Conservation (phyloP, 2,113 vertebrate species). For the Cyanoderma ruficeps region DNA sequence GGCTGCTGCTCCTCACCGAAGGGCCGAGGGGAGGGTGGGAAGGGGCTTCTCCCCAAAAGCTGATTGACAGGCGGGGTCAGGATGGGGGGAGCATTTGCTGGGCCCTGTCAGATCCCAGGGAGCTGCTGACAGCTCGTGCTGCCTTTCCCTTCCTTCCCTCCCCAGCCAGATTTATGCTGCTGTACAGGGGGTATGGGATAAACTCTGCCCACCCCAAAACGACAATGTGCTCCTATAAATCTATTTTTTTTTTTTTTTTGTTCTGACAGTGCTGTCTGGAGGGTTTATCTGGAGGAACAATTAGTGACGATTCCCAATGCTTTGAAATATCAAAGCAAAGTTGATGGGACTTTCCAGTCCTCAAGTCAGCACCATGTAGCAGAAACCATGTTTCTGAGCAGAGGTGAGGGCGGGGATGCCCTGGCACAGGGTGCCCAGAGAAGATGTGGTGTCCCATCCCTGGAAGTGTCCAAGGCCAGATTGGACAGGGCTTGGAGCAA, state of each 20-base stretch:
- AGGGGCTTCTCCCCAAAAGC: neutral
- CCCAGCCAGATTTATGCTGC: conserved; percentile 20
- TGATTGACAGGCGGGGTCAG: conserved; percentile 82
- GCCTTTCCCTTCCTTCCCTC: conserved; percentile 60
- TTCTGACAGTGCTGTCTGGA: neutral
- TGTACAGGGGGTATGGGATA: neutral
- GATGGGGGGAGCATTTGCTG: conserved; percentile 74
- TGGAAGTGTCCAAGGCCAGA: neutral
- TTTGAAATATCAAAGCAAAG: neutral
- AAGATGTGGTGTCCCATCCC: neutral
- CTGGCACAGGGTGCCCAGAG: neutral
- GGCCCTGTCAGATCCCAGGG: conserved; percentile 67
- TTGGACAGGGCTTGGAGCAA: accelerated
- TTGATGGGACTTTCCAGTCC: neutral
- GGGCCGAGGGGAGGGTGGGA: conserved; percentile 7
- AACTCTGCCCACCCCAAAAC: neutral
- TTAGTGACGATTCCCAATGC: accelerated
- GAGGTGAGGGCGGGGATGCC: neutral
- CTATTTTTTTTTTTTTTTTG: neutral
- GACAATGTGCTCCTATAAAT: neutral
- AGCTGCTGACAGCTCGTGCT: conserved; percentile 83
- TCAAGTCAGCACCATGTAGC: accelerated
- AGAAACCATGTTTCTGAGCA: neutral
- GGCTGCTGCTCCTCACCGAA: neutral
- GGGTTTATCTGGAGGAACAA: neutral